These are phyloP conservation scores for Dallia pectoralis DNA, from an alignment of 2,797 vertebrate genomes.

Conservation along the genomic window DNA sequence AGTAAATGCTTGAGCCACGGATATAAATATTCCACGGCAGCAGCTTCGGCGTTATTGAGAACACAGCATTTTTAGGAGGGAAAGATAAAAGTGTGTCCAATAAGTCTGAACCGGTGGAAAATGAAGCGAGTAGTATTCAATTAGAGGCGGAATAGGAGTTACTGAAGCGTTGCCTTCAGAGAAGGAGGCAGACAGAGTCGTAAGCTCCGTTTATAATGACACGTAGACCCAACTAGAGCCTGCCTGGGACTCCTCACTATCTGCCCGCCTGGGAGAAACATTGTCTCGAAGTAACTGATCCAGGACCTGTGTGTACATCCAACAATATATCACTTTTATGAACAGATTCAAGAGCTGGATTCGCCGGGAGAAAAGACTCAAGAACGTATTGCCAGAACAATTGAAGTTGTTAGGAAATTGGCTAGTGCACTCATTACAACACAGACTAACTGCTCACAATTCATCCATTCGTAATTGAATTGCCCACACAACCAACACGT, in stretches of 20 bases:
- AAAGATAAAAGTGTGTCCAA: conserved; percentile 3
- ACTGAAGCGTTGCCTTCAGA: conserved; percentile 9
- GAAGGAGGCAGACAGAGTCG: background rate
- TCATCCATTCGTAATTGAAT: background rate
- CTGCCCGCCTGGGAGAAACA: background rate
- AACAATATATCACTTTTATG: background rate
- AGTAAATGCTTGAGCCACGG: background rate
- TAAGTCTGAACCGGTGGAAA: conserved; percentile 5
- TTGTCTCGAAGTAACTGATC: background rate
- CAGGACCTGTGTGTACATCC: background rate
- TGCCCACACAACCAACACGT: background rate
- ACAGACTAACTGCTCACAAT: background rate
- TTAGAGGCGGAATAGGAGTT: conserved; percentile 14
- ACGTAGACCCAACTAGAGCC: background rate
- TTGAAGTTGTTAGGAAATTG: background rate
- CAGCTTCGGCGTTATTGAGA: conserved; percentile 1
- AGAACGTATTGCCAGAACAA: background rate
- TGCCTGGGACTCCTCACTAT: background rate
- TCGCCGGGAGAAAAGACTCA: background rate
- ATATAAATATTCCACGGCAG: background rate
- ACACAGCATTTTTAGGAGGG: conserved; percentile 4
- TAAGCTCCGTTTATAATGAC: background rate
- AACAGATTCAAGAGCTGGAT: background rate
- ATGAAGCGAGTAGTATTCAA: conserved; percentile 23
- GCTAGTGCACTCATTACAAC: background rate